These are phyloP conservation scores for Grammomys surdaster DNA, from an alignment of 2,113 vertebrate species.

Conservation along the genomic window DNA sequence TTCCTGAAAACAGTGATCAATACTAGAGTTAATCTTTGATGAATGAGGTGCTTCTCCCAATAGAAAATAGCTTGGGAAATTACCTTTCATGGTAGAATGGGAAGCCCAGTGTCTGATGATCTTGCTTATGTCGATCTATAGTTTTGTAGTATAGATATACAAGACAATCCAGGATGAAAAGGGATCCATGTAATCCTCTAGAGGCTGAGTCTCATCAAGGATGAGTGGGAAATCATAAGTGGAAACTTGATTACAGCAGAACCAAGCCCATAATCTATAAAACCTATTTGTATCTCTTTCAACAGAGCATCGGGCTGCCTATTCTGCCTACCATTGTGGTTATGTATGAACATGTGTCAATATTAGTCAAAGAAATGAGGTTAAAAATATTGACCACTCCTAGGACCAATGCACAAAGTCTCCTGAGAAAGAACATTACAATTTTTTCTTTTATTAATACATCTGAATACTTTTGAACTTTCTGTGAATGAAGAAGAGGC, in stretches of 20 bases:
- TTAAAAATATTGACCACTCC: not conserved
- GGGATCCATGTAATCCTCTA: not conserved
- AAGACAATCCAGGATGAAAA: not conserved
- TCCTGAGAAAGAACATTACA: not conserved
- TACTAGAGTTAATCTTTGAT: not conserved
- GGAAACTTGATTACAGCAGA: constrained; percentile 8
- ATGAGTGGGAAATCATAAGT: not conserved
- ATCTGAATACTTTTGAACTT: not conserved
- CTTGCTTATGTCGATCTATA: not conserved
- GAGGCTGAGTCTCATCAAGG: not conserved
- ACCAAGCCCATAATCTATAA: not conserved
- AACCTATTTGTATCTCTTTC: not conserved
- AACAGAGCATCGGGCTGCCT: not conserved
- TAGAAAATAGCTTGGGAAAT: constrained; percentile 32
- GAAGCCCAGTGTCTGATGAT: not conserved
- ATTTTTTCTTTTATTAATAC: not conserved
- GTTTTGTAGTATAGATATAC: not conserved
- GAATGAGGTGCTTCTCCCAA: not conserved
- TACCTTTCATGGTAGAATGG: not conserved
- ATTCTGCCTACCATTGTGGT: not conserved
- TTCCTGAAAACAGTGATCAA: not conserved
- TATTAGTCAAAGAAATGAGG: not conserved
- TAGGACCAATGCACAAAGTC: not conserved
- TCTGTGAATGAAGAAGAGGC: not conserved
- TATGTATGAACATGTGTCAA: not conserved